A percentile compares a stretch with the other conserved stretches of the same genome.
Conservation (phyloP, 2,797 vertebrate genomes). For the Staurois parvus region DNA sequence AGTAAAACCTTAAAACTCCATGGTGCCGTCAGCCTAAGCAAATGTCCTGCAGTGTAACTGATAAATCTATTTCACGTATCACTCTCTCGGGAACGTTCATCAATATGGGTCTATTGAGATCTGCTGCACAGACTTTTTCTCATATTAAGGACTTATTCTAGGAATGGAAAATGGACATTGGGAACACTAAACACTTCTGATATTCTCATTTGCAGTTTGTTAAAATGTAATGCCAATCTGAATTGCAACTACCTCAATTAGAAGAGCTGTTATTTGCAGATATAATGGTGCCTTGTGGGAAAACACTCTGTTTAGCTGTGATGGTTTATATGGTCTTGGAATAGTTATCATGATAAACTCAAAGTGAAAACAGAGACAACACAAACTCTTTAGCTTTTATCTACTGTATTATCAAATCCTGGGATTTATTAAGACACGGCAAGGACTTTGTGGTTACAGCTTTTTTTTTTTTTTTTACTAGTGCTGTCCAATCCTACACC, state of each 20-base stretch:
- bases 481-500: background rate
- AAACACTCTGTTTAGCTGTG: constrained; percentile 1
- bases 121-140: background rate
- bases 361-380: background rate
- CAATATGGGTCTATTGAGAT: constrained; percentile 18
- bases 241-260: constrained; percentile 48
- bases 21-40: constrained; percentile 84
- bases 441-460: background rate
- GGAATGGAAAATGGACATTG: background rate
- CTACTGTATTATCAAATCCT: background rate
- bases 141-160: background rate
- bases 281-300: background rate
- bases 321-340: background rate
- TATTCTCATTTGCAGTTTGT: constrained; percentile 21
- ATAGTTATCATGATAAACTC: background rate
- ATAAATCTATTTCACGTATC: constrained; percentile 1
- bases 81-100: constrained; percentile 14
- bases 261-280: constrained; percentile 26
- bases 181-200: background rate
- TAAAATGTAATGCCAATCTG: constrained; percentile 28
- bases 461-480: no score
- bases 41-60: constrained; percentile 82
- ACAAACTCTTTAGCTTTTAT: background rate
- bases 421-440: background rate
- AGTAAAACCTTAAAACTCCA: constrained; percentile 77